Evolutionary conservation across 2,797 vertebrate genomes (phyloP).

Genomic region (Hyperoplus immaculatus): DNA sequence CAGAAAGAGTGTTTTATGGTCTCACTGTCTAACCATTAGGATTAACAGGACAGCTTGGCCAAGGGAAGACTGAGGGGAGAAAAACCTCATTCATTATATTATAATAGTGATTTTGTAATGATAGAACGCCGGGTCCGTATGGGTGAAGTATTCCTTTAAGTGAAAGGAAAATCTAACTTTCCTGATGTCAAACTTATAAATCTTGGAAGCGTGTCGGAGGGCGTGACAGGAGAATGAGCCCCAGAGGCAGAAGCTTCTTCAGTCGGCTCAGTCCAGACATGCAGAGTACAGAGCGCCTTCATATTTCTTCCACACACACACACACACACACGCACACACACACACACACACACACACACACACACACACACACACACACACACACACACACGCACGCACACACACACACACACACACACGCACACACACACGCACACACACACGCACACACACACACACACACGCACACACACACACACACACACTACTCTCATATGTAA

Average conservation of each 20-base stretch:
- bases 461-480: background rate
- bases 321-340: background rate
- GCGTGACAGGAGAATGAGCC: slow-evolving; percentile 35
- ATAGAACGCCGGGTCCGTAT: no score
- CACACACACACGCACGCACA: background rate
- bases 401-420: background rate
- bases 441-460: background rate
- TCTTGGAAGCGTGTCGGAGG: slow-evolving; percentile 41
- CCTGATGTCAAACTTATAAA: slow-evolving; percentile 33
- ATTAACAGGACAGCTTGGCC: no score
- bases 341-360: background rate
- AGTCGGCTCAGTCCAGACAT: slow-evolving; percentile 53
- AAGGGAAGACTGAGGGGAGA: no score
- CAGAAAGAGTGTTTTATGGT: no score
- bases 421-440: background rate
- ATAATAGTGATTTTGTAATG: no score
- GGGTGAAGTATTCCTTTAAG: background rate
- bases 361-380: background rate
- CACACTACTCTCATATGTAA: no score
- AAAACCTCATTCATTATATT: no score
- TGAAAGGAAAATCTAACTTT: slow-evolving; percentile 36
- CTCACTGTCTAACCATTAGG: no score
- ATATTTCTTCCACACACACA: slow-evolving; percentile 25
- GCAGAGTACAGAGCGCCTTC: slow-evolving; percentile 11
- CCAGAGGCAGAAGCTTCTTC: slow-evolving; percentile 43